Conservation (phyloP, 2,797 vertebrate species). For the Anomalospiza imberbis region DNA sequence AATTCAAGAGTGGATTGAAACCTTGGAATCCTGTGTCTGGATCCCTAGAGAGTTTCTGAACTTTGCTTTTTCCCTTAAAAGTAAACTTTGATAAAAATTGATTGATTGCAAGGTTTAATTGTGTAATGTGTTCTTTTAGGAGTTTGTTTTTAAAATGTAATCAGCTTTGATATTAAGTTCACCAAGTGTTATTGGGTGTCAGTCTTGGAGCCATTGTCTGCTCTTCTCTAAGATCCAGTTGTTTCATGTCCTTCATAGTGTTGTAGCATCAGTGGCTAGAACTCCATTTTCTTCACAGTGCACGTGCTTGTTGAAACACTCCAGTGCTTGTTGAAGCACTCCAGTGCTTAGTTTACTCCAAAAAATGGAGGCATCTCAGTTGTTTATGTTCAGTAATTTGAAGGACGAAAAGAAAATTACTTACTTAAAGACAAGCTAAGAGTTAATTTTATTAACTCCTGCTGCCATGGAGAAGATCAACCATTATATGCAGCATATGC, state of each 20-base stretch:
- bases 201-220: not conserved
- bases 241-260: accelerated
- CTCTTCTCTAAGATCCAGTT: not conserved
- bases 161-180: not conserved
- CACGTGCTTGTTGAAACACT: not conserved
- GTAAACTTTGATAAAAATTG: not conserved
- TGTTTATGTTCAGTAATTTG: not conserved
- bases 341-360: not conserved
- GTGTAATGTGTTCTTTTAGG: not conserved
- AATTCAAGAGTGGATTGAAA: not conserved
- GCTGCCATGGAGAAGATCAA: not conserved
- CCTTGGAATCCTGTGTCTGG: not conserved
- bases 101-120: not conserved
- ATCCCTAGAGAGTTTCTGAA: not conserved
- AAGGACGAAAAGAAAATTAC: not conserved
- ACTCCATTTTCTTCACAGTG: not conserved
- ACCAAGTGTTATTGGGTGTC: not conserved
- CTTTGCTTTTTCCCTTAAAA: not conserved
- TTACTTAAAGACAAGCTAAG: not conserved
- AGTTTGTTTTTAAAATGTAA: not conserved
- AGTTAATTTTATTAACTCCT: not conserved
- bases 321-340: not conserved
- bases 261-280: not conserved
- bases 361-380: not conserved
- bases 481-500: not conserved